Evolutionary conservation across 2,888 invertebrate genomes (phyloP).

Genomic region (Xylota sylvarum): DNA sequence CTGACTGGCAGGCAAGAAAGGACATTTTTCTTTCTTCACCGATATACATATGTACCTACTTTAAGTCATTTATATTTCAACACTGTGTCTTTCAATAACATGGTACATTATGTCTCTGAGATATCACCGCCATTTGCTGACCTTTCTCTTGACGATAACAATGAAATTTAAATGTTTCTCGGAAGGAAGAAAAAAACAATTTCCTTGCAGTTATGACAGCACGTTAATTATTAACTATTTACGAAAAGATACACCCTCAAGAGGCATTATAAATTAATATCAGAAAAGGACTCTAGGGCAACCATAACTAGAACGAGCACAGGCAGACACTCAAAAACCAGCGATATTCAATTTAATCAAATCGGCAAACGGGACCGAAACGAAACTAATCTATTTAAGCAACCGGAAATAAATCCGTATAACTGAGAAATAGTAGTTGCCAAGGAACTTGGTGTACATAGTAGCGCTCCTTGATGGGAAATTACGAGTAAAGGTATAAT

Average conservation of each 20-base stretch:
- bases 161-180: not conserved
- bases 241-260: constrained; percentile 12
- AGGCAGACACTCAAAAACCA: not conserved
- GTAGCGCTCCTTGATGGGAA: not conserved
- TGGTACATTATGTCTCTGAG: not conserved
- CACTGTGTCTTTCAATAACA: constrained; percentile 2
- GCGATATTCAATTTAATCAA: constrained; percentile 15
- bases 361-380: not conserved
- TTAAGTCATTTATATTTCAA: not conserved
- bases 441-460: not conserved
- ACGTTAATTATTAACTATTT: constrained; percentile 37
- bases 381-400: constrained; percentile 18
- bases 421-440: constrained; percentile 16
- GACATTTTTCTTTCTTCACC: not conserved
- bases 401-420: constrained; percentile 9
- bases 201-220: constrained; percentile 28
- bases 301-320: not conserved
- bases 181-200: constrained; percentile 12
- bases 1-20: not conserved
- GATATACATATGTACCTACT: not conserved
- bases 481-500: constrained; percentile 25
- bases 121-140: not conserved
- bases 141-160: not conserved
- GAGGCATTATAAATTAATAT: constrained; percentile 21
- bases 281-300: not conserved